A percentile compares a stretch with the other conserved stretches of the same genome.
phyloP scores from a whole-genome alignment of 2,888 invertebrate genomes.

The Drosophila meridionalis region DNA sequence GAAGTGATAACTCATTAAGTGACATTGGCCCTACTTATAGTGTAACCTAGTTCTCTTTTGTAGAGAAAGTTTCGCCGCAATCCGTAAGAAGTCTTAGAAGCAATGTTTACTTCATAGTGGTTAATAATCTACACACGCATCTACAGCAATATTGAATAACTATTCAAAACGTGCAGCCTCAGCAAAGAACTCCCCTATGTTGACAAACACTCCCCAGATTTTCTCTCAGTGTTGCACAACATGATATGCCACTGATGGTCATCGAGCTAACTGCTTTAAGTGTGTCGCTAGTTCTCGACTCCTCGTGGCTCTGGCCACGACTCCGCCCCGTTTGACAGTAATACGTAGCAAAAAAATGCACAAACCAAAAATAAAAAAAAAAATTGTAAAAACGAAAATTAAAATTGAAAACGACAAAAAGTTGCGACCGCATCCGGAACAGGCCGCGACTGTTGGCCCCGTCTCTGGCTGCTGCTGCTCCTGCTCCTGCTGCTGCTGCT shows the following conservation, averaged over 20 bases:
- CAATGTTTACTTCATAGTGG: background rate
- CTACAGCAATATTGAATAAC: no score
- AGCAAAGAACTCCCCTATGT: no score
- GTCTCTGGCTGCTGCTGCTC: conserved; percentile 20
- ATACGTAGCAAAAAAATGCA: conserved; percentile 5
- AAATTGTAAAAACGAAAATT: conserved; percentile 50
- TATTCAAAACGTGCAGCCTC: no score
- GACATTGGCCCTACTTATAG: no score
- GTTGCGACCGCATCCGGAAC: conserved; percentile 79
- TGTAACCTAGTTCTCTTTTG: no score
- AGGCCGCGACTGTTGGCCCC: conserved; percentile 50
- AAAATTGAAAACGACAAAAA: conserved; percentile 79
- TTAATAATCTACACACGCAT: background rate
- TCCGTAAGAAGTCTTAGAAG: no score
- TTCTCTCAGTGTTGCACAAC: conserved; percentile 28
- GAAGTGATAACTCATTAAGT: no score
- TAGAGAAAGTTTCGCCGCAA: no score
- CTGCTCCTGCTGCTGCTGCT: conserved; percentile 47
- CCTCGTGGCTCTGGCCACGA: conserved; percentile 24
- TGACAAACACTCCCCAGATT: background rate
- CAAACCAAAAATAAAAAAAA: conserved; percentile 24
- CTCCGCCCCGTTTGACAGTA: conserved; percentile 37
- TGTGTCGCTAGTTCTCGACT: conserved; percentile 54
- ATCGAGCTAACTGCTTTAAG: conserved; percentile 77
- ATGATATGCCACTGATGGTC: conserved; percentile 70